These are phyloP conservation scores for Hyles euphorbiae DNA, from an alignment of 1,140 invertebrate species.

Conservation along the genomic window DNA sequence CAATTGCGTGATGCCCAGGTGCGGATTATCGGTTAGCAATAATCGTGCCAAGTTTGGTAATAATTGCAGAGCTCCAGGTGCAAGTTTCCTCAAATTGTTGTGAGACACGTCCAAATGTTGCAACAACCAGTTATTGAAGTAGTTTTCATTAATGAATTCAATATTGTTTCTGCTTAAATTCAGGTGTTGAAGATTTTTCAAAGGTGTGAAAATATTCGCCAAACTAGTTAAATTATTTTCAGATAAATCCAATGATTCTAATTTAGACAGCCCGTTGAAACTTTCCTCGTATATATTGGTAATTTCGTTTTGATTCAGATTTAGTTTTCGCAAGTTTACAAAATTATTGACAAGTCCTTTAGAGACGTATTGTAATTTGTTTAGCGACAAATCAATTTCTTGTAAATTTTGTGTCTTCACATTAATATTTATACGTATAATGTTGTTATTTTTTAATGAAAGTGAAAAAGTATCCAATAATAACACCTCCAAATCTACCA, in stretches of 20 bases:
- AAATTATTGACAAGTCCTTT: slow-evolving; percentile 59
- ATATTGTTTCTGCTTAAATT: slow-evolving; percentile 84
- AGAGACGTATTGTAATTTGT: slow-evolving; percentile 56
- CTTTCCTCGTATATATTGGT: slow-evolving; percentile 59
- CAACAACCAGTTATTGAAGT: slow-evolving; percentile 76
- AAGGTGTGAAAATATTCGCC: slow-evolving; percentile 75
- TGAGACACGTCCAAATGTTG: slow-evolving; percentile 88
- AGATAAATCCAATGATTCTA: slow-evolving; percentile 79
- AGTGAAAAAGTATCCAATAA: slow-evolving; percentile 53
- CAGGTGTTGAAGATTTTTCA: slow-evolving; percentile 80
- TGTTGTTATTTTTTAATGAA: slow-evolving; percentile 56
- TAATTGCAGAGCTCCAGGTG: slow-evolving; percentile 83
- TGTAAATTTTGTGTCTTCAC: slow-evolving; percentile 48
- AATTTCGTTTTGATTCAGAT: slow-evolving; percentile 63
- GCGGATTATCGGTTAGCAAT: slow-evolving; percentile 83
- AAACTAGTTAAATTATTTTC: slow-evolving; percentile 76
- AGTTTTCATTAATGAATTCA: slow-evolving; percentile 79
- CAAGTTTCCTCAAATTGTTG: slow-evolving; percentile 83
- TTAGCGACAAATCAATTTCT: slow-evolving; percentile 66
- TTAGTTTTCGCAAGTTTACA: slow-evolving; percentile 56
- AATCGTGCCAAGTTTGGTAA: slow-evolving; percentile 86
- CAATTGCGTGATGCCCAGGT: slow-evolving; percentile 75
- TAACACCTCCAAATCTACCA: slow-evolving; percentile 41
- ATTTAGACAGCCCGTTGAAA: slow-evolving; percentile 69
- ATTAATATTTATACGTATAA: slow-evolving; percentile 47